Conservation (phyloP, 2,113 vertebrate species). For the Pycnonotus jocosus region DNA sequence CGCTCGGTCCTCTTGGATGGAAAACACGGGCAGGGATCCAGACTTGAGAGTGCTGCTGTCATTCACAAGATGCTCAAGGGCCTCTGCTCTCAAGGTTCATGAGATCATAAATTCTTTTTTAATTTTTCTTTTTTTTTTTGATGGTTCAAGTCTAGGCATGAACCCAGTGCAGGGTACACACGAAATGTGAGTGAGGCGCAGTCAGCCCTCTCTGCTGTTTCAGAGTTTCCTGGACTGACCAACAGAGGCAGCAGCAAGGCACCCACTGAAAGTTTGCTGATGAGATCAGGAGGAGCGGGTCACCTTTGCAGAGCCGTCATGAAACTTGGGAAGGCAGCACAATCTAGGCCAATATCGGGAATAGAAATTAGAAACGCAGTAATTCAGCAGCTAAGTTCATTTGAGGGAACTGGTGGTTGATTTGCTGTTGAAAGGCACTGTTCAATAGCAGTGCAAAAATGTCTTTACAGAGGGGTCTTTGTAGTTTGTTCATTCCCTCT, state of each 20-base stretch:
- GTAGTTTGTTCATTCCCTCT: background rate
- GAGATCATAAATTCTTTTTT: constrained; percentile 56
- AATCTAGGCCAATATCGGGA: background rate
- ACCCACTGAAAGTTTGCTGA: background rate
- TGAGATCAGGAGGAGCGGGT: background rate
- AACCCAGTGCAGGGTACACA: background rate
- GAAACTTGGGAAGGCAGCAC: background rate
- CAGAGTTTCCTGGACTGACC: background rate
- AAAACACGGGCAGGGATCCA: constrained; percentile 45
- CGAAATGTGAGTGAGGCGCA: background rate
- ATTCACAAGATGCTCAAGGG: constrained; percentile 53
- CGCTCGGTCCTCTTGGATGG: constrained; percentile 33
- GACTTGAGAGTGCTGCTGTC: constrained; percentile 39
- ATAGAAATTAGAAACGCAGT: background rate
- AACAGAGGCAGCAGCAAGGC: background rate
- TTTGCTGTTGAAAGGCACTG: background rate
- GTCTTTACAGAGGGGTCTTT: background rate
- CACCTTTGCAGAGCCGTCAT: background rate
- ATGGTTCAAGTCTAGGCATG: background rate
- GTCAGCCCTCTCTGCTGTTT: fast-evolving
- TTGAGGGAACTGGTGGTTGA: background rate
- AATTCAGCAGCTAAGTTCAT: background rate
- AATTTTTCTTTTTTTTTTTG: background rate
- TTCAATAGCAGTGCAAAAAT: background rate
- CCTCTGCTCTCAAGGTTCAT: constrained; percentile 52